A percentile compares a stretch with the other conserved stretches of the same genome.
These are phyloP conservation scores for Eupelmus urozonus DNA, from an alignment of 2,888 invertebrate genomes.

Conservation along the genomic window DNA sequence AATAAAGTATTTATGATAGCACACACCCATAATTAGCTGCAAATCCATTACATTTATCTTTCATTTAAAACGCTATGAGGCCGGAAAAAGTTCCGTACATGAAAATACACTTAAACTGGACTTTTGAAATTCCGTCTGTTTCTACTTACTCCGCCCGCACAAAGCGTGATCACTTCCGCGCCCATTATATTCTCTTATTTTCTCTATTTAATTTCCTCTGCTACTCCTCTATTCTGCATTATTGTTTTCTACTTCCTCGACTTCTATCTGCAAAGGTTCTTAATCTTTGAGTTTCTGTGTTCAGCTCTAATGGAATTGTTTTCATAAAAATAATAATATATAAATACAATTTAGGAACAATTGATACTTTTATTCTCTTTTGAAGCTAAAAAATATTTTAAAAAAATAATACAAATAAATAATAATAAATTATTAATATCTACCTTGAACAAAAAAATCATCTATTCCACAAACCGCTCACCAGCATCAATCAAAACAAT, in stretches of 20 bases:
- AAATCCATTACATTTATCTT: slow-evolving; percentile 53
- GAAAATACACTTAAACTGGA: slow-evolving; percentile 51
- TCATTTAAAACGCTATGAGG: slow-evolving; percentile 29
- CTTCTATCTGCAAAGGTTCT: neutral
- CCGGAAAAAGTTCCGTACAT: slow-evolving; percentile 34
- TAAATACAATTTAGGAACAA: no score
- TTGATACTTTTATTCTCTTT: no score
- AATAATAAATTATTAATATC: no score
- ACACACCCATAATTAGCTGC: slow-evolving; percentile 27
- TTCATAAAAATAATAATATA: no score
- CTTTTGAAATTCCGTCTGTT: slow-evolving; percentile 38
- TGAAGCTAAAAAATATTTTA: no score
- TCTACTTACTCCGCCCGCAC: slow-evolving; percentile 35
- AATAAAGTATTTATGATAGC: slow-evolving; percentile 39
- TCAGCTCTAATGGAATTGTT: no score
- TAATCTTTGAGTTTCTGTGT: no score
- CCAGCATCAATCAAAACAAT: no score
- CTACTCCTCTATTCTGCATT: slow-evolving; percentile 6
- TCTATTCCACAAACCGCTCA: no score
- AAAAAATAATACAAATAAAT: no score
- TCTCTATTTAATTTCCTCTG: slow-evolving; percentile 12
- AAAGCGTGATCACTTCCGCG: slow-evolving; percentile 16
- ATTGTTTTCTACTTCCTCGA: neutral
- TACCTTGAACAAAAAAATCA: no score
- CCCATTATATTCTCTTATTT: slow-evolving; percentile 13